Evolutionary conservation across 2,113 vertebrate genomes (phyloP).

Genomic region (Misgurnus mizolepis): DNA sequence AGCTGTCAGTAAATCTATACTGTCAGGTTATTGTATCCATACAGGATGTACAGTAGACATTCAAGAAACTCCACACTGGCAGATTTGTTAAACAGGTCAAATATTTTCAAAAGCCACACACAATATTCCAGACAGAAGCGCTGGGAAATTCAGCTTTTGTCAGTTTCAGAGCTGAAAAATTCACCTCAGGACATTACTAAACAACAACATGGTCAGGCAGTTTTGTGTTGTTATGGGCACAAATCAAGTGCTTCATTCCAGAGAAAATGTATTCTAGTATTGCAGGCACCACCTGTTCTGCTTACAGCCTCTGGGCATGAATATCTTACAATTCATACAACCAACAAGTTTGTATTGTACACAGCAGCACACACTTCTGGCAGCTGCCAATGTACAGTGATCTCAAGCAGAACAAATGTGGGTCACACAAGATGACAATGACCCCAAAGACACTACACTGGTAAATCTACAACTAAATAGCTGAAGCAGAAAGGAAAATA

Average conservation of each 20-base stretch:
- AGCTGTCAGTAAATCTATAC: not conserved
- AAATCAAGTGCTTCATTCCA: not conserved
- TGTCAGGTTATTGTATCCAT: not conserved
- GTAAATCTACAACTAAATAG: slow-evolving; percentile 17
- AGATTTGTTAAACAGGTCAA: not conserved
- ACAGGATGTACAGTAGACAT: no score
- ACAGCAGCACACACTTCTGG: slow-evolving; percentile 3
- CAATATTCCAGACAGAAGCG: not conserved
- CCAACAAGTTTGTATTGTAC: not conserved
- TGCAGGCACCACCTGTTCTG: not conserved
- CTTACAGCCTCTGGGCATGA: not conserved
- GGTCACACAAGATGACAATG: not conserved
- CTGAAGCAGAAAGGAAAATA: not conserved
- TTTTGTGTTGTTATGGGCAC: not conserved
- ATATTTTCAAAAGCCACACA: not conserved
- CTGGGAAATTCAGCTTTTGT: not conserved
- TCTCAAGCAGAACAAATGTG: slow-evolving; percentile 17
- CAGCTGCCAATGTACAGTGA: not conserved
- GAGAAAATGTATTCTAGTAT: not conserved
- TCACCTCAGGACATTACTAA: not conserved
- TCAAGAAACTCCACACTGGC: not conserved
- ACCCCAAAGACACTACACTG: slow-evolving; percentile 19
- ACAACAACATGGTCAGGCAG: not conserved
- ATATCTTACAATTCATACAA: not conserved
- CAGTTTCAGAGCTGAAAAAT: not conserved